Percentiles rank a stretch among this genome's conserved stretches.
Evolutionary conservation across 2,113 vertebrate genomes (phyloP).

Genomic region (Syngnathus floridae): DNA sequence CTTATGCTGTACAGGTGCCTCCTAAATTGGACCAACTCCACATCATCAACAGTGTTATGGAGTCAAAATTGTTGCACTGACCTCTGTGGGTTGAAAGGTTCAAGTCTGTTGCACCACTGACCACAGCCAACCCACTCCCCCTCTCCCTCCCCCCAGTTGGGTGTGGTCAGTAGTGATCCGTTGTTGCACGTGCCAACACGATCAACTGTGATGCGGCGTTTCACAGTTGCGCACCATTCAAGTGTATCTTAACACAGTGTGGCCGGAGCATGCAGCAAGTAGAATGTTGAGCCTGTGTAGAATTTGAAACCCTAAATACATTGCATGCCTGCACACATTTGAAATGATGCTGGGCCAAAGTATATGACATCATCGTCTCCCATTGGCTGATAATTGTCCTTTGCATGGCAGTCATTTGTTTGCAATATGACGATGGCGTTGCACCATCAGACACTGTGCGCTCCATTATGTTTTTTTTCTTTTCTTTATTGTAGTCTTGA

Average conservation of each 20-base stretch:
- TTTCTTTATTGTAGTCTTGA: conserved; percentile 61
- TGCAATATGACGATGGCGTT: conserved; percentile 17
- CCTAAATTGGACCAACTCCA: conserved; percentile 51
- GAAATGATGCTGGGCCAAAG: conserved; percentile 43
- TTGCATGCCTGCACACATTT: conserved; percentile 53
- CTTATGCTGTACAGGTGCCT: conserved; percentile 59
- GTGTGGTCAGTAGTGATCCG: conserved; percentile 51
- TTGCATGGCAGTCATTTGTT: conserved; percentile 58
- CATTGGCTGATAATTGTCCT: conserved; percentile 43
- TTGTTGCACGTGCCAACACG: conserved; percentile 59
- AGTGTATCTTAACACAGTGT: conserved; percentile 45
- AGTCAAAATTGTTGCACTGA: conserved; percentile 63
- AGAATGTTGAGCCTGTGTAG: conserved; percentile 44
- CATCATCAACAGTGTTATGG: conserved; percentile 29
- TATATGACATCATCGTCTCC: conserved; percentile 36
- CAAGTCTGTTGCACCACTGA: conserved; percentile 58
- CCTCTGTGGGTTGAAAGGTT: conserved; percentile 71
- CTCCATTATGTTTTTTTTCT: conserved; percentile 43
- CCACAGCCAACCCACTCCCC: conserved; percentile 37
- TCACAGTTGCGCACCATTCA: conserved; percentile 54
- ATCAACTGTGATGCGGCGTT: conserved; percentile 48
- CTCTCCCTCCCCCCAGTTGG: conserved; percentile 21
- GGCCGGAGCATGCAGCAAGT: conserved; percentile 54
- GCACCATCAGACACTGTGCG: conserved; percentile 23
- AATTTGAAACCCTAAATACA: conserved; percentile 13